These are phyloP conservation scores for Chrysolina haemoptera DNA, from an alignment of 2,888 invertebrate species.

Conservation along the genomic window DNA sequence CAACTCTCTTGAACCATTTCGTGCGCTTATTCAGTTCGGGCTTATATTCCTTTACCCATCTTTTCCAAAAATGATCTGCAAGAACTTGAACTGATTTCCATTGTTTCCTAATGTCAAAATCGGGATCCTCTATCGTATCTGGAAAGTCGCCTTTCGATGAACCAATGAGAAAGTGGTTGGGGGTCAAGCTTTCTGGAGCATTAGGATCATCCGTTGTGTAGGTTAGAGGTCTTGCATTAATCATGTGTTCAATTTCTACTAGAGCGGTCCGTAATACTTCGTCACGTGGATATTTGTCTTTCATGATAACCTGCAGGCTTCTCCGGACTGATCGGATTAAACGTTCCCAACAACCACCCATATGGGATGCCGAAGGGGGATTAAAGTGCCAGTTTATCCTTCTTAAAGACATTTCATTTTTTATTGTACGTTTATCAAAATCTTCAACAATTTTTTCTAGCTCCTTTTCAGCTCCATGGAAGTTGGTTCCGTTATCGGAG, in stretches of 20 bases:
- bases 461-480: slow-evolving; percentile 24
- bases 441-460: neutral
- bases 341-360: slow-evolving; percentile 32
- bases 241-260: neutral
- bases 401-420: slow-evolving; percentile 8
- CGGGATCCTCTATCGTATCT: slow-evolving; percentile 5
- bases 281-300: neutral
- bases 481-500: slow-evolving; percentile 31
- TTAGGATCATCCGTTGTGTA: slow-evolving; percentile 14
- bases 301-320: slow-evolving; percentile 23
- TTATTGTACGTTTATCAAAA: neutral
- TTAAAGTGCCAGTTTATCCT: slow-evolving; percentile 32
- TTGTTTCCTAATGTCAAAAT: slow-evolving; percentile 21
- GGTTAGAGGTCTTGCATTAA: neutral
- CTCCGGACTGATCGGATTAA: slow-evolving; percentile 30
- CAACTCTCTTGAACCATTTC: neutral
- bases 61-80: slow-evolving; percentile 19
- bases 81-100: slow-evolving; percentile 21
- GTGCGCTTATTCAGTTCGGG: neutral
- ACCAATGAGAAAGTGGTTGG: slow-evolving; percentile 13
- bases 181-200: slow-evolving; percentile 14
- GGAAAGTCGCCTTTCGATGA: slow-evolving; percentile 7
- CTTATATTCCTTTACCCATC: slow-evolving; percentile 20
- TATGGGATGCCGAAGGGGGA: slow-evolving; percentile 24
- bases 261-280: slow-evolving; percentile 10